Evolutionary conservation across 1,140 invertebrate species (phyloP).

Genomic region (Meloidogyne floridensis): DNA sequence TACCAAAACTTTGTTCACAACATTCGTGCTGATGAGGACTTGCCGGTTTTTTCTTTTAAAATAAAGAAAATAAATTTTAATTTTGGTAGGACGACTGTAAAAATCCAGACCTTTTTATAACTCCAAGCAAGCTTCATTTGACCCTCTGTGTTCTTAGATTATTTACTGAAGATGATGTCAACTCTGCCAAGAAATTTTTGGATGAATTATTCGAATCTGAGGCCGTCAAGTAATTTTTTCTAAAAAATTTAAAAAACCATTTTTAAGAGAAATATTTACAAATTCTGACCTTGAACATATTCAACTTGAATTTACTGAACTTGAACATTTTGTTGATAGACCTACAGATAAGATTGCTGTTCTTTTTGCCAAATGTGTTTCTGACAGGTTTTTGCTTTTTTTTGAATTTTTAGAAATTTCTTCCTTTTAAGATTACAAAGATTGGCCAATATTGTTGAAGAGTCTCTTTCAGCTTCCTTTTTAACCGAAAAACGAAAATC

Average conservation of each 20-base stretch:
- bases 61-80: neutral
- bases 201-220: slow-evolving; percentile 27
- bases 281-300: slow-evolving; percentile 13
- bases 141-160: slow-evolving; percentile 35
- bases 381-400: slow-evolving; percentile 31
- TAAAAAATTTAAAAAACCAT: slow-evolving; percentile 3
- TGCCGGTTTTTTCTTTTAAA: slow-evolving; percentile 19
- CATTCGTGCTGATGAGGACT: slow-evolving; percentile 19
- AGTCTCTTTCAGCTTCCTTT: slow-evolving; percentile 12
- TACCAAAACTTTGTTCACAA: neutral
- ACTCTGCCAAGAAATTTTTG: slow-evolving; percentile 29
- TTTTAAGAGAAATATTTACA: slow-evolving; percentile 1
- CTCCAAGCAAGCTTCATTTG: slow-evolving; percentile 35
- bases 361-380: slow-evolving; percentile 22
- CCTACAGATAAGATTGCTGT: slow-evolving; percentile 21
- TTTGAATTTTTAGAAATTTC: neutral
- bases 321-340: slow-evolving; percentile 19
- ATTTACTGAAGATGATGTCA: slow-evolving; percentile 33
- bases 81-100: slow-evolving; percentile 32
- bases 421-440: slow-evolving; percentile 24
- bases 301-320: slow-evolving; percentile 18
- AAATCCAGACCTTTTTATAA: slow-evolving; percentile 29
- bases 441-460: slow-evolving; percentile 31
- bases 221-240: slow-evolving; percentile 25
- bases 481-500: slow-evolving; percentile 24